Evolutionary conservation across 2,888 invertebrate genomes (phyloP), one percentile per base, ranked within the genome.

Genomic region (Hetaerina titia): DNA sequence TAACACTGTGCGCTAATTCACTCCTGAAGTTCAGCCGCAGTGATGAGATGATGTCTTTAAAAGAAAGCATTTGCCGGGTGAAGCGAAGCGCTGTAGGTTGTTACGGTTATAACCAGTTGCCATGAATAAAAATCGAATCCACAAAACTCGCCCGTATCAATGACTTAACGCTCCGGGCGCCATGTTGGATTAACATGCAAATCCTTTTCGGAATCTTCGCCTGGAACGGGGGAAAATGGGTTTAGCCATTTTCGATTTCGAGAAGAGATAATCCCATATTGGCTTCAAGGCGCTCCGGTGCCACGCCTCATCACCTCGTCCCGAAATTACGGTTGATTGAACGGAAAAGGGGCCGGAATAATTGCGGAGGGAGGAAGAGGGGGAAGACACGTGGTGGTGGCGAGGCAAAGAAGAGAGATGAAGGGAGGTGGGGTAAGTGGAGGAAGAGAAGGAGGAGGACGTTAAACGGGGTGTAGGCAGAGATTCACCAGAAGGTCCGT

Each of bases 321-420:
- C 31, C 81, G n/a, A 81, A 81, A 31, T 81, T 81, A 81, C 81
- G 31, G 25, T 11, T 81, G 81, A 81, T 81, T 81, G 81, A 81
- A 81, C 81, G 31, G 81, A 31, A 15, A 31, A 11, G 31, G 81
- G 81, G 9, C 11, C 31, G 31, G 31, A 81, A 31, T 81, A 81
- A 81, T 81, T 81, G 81, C 81, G 31, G 81, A 2, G 31, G 13
- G 81, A 25, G 22, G 69, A n/a, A 7, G 69, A 5, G 60, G 9
- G 31, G 81, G 81, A 31, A 22, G n/a, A 81, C 25, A 22, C 31
- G 11, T 13, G 5, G 22, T 31, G n/a, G 22, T n/a, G n/a, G 69
- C 22, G 13, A 25, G 81, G 31, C 13, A 81, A 31, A 31, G 45
- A 45, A 31, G n/a, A 31, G 2, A 2, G 81, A 22, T 69, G 8